phyloP scores from a whole-genome alignment of 2,113 vertebrate genomes.

The Pelobates fuscus region DNA sequence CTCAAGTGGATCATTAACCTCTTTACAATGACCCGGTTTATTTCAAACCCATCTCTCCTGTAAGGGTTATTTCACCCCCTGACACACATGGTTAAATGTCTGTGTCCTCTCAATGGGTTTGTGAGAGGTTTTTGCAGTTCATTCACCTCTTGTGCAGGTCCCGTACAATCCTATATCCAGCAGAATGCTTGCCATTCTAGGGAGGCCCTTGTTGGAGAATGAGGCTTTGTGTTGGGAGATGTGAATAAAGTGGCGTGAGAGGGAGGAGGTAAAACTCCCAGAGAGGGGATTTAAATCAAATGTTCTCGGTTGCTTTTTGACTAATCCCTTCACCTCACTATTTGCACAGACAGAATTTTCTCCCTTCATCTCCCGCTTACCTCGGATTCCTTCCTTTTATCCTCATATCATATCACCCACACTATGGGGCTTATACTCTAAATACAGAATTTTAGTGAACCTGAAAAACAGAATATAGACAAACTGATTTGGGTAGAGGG shows the following conservation, averaged over 20 bases:
- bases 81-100: slow-evolving; percentile 2
- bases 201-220: slow-evolving; percentile 27
- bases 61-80: too few species aligned
- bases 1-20: too few species aligned
- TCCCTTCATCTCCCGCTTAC: not conserved
- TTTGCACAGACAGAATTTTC: not conserved
- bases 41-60: too few species aligned
- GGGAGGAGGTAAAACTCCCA: slow-evolving; percentile 12
- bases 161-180: slow-evolving; percentile 41
- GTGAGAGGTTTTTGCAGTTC: slow-evolving; percentile 36
- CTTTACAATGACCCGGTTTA: too few species aligned
- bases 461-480: too few species aligned
- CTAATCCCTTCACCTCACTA: not conserved
- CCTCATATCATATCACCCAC: not conserved
- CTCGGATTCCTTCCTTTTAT: not conserved
- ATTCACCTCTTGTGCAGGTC: slow-evolving; percentile 40
- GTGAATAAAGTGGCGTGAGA: slow-evolving; percentile 46
- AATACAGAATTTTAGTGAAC: too few species aligned
- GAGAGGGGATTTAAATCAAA: slow-evolving; percentile 12
- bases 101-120: not conserved
- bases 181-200: slow-evolving; percentile 39
- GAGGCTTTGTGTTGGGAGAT: slow-evolving; percentile 40
- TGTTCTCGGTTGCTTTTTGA: not conserved
- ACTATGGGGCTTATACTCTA: too few species aligned
- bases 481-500: too few species aligned